Conservation (phyloP, 2,888 invertebrate genomes). For the Empis livida region DNA sequence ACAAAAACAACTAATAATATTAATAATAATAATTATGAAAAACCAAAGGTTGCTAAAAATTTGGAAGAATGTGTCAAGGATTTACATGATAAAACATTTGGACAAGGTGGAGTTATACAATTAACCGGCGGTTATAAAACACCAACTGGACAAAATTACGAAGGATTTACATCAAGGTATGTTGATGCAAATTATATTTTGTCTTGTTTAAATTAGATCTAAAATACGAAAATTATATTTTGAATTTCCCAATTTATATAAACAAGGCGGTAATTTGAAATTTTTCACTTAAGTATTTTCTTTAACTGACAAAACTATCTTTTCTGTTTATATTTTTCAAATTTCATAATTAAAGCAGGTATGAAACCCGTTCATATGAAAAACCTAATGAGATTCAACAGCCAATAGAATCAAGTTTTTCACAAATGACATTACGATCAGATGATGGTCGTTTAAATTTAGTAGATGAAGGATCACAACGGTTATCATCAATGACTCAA, state of each 20-base stretch:
- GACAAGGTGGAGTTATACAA: constrained; percentile 30
- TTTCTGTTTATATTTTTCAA: constrained; percentile 5
- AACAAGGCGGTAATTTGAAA: too few relatives aligned
- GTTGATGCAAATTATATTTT: background rate
- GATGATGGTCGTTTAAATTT: constrained; percentile 29
- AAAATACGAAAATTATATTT: too few relatives aligned
- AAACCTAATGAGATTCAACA: constrained; percentile 22
- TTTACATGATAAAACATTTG: constrained; percentile 36
- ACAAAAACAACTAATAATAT: background rate
- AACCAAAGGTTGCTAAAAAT: constrained; percentile 16
- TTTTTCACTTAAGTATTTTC: too few relatives aligned
- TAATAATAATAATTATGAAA: background rate
- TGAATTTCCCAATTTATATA: too few relatives aligned
- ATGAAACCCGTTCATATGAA: constrained; percentile 35
- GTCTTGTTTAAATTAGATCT: too few relatives aligned
- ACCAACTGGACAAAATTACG: constrained; percentile 37
- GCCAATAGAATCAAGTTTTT: constrained; percentile 30
- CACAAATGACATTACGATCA: constrained; percentile 30
- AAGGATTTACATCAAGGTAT: constrained; percentile 54
- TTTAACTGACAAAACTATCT: background rate
- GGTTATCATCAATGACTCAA: constrained; percentile 34
- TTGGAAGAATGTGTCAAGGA: constrained; percentile 35
- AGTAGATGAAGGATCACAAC: constrained; percentile 32
- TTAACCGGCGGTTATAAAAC: constrained; percentile 26
- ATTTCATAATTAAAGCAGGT: constrained; percentile 20